Evolutionary conservation across 2,113 vertebrate genomes (phyloP), one percentile per base, ranked within the genome.

Genomic region (Salminus brasiliensis): DNA sequence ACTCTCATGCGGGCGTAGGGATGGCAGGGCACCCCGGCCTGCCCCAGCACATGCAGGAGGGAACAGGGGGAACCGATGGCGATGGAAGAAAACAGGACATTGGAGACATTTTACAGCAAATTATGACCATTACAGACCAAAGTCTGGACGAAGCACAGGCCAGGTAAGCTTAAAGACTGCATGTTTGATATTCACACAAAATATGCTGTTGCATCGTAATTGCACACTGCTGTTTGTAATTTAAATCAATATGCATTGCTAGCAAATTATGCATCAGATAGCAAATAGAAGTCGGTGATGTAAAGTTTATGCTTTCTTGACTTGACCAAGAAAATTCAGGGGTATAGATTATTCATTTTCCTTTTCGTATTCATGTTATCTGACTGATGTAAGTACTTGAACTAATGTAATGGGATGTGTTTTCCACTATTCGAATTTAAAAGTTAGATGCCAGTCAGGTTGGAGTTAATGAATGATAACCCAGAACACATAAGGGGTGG

Each of bases 101-200:
- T 87, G 97, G 97, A 91, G 97, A 98, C 95, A 98, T 98, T 92
- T 94, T 98, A 91, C 97, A 98, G 93, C 97, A 98, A 88, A 98
- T 98, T 75, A 98, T 98, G 97, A 98, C 97, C 93, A 98, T 98
- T 93, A 98, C 97, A 63, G 97, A 98, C 85, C 97, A 98, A 92
- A 98, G 97, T 93, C 94, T 98, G 95, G 97, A 98, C 80, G 97
- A 98, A 89, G 97, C 97, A 77, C 97, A 98, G 93, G 97, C 97
- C 94, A 98, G 97, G 97, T 98, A 94, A 94, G 78, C 79, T 27
- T 73, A 72, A 23, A 59, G 7, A n/a, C 9, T 18, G n/a, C 62
- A 23, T 36, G 9, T 66, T 39, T 39, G n/a, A 66, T 36, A 39
- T 9, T 32, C 32, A 66, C 32, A 5, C 60, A 21, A 21, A 1